Evolutionary conservation across 2,797 vertebrate genomes (phyloP), one percentile per base, ranked within the genome.

Genomic region (Podargus strigoides): DNA sequence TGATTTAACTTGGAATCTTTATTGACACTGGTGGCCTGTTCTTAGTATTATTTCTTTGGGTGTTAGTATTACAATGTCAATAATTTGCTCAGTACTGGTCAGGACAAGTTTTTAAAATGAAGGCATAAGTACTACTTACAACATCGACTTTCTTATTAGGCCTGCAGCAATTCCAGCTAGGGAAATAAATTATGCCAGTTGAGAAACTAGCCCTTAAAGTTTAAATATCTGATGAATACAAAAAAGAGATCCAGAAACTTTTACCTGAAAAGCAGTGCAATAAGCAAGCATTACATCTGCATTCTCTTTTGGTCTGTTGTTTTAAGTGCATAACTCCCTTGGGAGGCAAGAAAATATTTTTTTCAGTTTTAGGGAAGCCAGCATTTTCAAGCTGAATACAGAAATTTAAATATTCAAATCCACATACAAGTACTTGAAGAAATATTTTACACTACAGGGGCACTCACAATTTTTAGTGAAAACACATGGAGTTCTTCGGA

Each of bases 1-100:
- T 97, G 85, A 96, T 96, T 96, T 97, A 97, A 96, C 88, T 77
- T 73, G 72, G 82, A 91, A 73, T 96, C 89, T 89, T 96, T 95
- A 94, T 92, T 96, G 95, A 97, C 85, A 90, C 22, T 79, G 16
- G 52, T 93, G 68, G 53, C 89, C 93, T 97, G 32, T 90, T 93
- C 47, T 72, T 74, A 53, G 78, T 95, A 89, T 96, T 79, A 84
- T 84, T 93, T 93, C 79, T 93, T 97, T 87, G 36, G 39, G 28
- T 95, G 64, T 87, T 97, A 76, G 64, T 90, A 89, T 97, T 95
- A 85, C 20, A 93, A 7, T 81, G 90, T 95, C 74, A 96, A 68
- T 95, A 60, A 87, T 95, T 96, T 95, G 59, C 91, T 95, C 85
- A 70, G 81, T 94, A 89, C 90, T 90, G 92, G 81, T 95, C 92